A percentile compares a stretch with the other conserved stretches of the same genome.
Conservation (phyloP, 2,888 invertebrate species). For the Carabus problematicus region DNA sequence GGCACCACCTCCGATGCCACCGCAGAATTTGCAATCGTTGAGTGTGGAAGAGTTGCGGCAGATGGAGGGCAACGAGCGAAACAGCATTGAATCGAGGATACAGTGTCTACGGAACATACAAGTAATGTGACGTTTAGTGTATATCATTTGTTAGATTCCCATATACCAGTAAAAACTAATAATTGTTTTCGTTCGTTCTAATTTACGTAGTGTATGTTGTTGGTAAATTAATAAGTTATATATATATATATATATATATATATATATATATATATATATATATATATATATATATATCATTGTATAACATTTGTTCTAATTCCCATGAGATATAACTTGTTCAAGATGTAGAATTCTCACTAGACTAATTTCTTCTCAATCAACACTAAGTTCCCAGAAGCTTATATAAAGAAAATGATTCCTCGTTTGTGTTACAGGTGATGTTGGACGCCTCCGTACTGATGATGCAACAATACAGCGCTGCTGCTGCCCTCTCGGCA, state of each 20-base stretch:
- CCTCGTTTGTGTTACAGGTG: constrained; percentile 65
- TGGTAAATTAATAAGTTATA: background rate
- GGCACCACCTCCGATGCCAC: constrained; percentile 79
- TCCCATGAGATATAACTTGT: background rate
- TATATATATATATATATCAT: too few species aligned
- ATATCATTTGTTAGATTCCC: constrained; percentile 5
- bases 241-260: too few species aligned
- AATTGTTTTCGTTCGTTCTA: background rate
- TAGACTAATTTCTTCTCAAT: too few species aligned
- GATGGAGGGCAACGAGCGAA: constrained; percentile 89
- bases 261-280: too few species aligned
- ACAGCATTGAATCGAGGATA: constrained; percentile 89
- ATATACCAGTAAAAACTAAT: too few species aligned
- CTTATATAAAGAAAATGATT: too few species aligned
- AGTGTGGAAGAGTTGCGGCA: constrained; percentile 82
- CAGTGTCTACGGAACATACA: constrained; percentile 77
- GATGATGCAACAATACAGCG: constrained; percentile 93
- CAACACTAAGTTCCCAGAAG: too few species aligned
- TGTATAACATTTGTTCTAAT: too few species aligned
- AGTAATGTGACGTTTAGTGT: constrained; percentile 48
- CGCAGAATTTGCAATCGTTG: constrained; percentile 75
- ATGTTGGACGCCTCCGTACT: constrained; percentile 92
- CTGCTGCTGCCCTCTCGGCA: constrained; percentile 64
- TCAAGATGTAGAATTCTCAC: too few species aligned
- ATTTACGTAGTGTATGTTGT: background rate